Evolutionary conservation across 2,797 vertebrate species (phyloP).

Genomic region (Dermochelys coriacea): DNA sequence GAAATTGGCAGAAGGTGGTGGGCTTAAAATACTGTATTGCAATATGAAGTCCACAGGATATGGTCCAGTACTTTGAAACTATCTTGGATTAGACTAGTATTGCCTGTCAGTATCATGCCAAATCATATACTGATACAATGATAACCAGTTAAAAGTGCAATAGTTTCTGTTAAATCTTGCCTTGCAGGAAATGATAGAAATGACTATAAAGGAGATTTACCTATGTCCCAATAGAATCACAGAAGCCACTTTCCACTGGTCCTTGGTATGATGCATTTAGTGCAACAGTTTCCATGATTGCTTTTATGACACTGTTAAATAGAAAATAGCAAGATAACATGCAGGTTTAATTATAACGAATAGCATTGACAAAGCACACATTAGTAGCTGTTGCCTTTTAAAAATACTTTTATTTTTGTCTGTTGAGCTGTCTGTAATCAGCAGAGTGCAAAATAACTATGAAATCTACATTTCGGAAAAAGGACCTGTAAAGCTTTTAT

Average conservation of each 20-base stretch:
- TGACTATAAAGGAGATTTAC: conserved; percentile 26
- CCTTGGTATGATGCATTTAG: conserved; percentile 37
- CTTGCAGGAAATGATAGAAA: conserved; percentile 32
- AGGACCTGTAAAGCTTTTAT: conserved; percentile 26
- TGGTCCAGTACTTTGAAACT: conserved; percentile 17
- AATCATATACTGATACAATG: neutral
- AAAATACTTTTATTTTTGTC: conserved; percentile 63
- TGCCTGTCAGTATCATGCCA: neutral
- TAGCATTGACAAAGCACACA: conserved; percentile 60
- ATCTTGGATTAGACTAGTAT: neutral
- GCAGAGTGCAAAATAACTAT: conserved; percentile 77
- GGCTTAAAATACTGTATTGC: neutral
- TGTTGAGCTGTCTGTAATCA: conserved; percentile 68
- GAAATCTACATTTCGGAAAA: conserved; percentile 67
- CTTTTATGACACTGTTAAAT: conserved; percentile 69
- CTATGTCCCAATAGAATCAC: conserved; percentile 1
- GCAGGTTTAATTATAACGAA: conserved; percentile 42
- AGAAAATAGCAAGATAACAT: conserved; percentile 55
- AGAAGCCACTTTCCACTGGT: neutral
- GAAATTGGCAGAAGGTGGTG: neutral
- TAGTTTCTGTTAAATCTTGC: neutral
- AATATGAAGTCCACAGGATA: conserved; percentile 9
- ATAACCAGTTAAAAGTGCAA: neutral
- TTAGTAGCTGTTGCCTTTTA: conserved; percentile 59
- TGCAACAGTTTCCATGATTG: conserved; percentile 30